phyloP scores from a whole-genome alignment of 2,113 vertebrate genomes.

The Rhabdornis inornatus region DNA sequence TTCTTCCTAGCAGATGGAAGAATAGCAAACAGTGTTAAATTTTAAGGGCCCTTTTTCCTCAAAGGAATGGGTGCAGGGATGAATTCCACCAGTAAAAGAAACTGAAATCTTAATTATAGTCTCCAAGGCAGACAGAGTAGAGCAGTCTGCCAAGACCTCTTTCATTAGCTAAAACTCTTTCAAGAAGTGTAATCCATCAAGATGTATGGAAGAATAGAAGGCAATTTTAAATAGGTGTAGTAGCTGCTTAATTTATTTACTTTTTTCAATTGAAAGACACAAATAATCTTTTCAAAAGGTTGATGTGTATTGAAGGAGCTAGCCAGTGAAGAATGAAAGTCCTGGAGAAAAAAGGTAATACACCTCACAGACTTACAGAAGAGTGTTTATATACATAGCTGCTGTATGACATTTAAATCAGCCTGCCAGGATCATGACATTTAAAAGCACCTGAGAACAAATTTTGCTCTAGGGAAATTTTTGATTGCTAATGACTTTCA shows the following conservation, averaged over 20 bases:
- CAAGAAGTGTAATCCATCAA: not conserved
- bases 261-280: not conserved
- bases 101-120: not conserved
- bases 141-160: not conserved
- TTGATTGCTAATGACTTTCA: not conserved
- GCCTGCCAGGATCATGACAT: not conserved
- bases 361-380: not conserved
- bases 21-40: not conserved
- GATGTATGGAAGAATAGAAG: not conserved
- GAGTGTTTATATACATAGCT: not conserved
- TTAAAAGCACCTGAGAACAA: not conserved
- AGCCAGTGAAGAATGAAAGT: not conserved
- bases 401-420: not conserved
- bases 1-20: not conserved
- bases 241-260: not conserved
- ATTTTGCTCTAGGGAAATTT: not conserved
- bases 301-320: not conserved
- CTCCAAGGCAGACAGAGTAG: not conserved
- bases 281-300: not conserved
- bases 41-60: not conserved
- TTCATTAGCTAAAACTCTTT: constrained; percentile 7
- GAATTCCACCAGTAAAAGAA: not conserved
- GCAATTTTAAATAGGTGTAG: not conserved
- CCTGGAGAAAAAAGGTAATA: not conserved
- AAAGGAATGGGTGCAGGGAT: not conserved